phyloP scores from a whole-genome alignment of 2,888 invertebrate genomes.

The Suillia variegata region DNA sequence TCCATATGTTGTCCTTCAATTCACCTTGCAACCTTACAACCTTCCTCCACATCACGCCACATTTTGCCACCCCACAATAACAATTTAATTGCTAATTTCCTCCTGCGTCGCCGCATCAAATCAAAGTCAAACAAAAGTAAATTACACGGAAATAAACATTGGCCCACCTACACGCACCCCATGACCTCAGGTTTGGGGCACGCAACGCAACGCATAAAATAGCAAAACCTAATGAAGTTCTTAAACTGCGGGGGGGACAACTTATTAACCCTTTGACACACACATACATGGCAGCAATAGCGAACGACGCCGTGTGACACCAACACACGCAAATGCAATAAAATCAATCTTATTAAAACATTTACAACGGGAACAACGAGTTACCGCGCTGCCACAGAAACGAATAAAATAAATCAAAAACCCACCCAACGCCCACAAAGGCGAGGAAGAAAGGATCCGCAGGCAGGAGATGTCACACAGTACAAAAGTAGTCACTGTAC shows the following conservation, averaged over 20 bases:
- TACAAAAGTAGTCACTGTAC: too few species aligned
- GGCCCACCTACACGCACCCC: too few species aligned
- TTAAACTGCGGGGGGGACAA: conserved; percentile 53
- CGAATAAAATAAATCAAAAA: conserved; percentile 49
- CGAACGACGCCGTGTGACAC: conserved; percentile 10
- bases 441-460: too few species aligned
- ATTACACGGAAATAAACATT: conserved; percentile 9
- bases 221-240: conserved; percentile 48
- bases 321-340: conserved; percentile 41
- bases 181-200: conserved; percentile 4
- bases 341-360: conserved; percentile 59
- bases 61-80: not conserved
- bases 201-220: too few species aligned
- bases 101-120: conserved; percentile 18
- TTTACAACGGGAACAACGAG: conserved; percentile 40
- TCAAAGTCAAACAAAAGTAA: conserved; percentile 17
- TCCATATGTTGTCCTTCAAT: too few species aligned
- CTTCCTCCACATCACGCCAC: not conserved
- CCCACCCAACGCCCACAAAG: conserved; percentile 15
- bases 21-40: too few species aligned
- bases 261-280: conserved; percentile 58
- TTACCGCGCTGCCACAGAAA: conserved; percentile 29
- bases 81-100: conserved; percentile 41
- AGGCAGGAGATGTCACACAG: too few species aligned
- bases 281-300: not conserved